A percentile compares a stretch with the other conserved stretches of the same genome.
Conservation (phyloP, 2,797 vertebrate genomes). For the Hafferia zeledoni region DNA sequence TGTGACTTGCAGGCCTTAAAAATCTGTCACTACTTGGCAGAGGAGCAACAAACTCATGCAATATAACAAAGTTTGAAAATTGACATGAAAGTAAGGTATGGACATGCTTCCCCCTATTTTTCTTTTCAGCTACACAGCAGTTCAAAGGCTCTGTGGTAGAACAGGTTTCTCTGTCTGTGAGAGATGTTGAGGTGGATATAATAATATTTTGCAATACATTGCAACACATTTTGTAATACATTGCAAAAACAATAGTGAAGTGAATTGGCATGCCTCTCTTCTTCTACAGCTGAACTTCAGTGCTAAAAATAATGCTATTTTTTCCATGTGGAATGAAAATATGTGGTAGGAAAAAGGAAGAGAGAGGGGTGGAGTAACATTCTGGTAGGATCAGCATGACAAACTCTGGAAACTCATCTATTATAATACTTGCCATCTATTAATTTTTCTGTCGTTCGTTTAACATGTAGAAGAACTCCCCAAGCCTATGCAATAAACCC, state of each 20-base stretch:
- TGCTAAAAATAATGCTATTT: background rate
- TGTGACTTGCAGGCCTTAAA: background rate
- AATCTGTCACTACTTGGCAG: background rate
- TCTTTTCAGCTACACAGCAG: background rate
- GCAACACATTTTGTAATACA: background rate
- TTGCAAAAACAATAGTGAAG: background rate
- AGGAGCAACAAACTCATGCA: background rate
- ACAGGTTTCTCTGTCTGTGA: background rate
- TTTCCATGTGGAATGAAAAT: background rate
- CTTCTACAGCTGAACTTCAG: background rate
- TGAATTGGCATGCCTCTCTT: background rate
- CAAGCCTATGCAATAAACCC: background rate
- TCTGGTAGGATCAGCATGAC: background rate
- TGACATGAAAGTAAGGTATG: accelerated
- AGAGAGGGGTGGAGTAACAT: background rate
- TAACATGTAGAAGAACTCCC: background rate
- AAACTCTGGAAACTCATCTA: background rate
- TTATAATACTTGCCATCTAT: background rate
- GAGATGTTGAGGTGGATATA: background rate
- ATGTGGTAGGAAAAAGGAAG: background rate
- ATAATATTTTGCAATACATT: background rate
- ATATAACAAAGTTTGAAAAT: background rate
- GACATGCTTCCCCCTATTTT: background rate
- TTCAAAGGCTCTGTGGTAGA: background rate
- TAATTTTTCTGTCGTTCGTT: background rate